These are phyloP conservation scores for Zingel zingel DNA, from an alignment of 2,113 vertebrate species.

Conservation along the genomic window DNA sequence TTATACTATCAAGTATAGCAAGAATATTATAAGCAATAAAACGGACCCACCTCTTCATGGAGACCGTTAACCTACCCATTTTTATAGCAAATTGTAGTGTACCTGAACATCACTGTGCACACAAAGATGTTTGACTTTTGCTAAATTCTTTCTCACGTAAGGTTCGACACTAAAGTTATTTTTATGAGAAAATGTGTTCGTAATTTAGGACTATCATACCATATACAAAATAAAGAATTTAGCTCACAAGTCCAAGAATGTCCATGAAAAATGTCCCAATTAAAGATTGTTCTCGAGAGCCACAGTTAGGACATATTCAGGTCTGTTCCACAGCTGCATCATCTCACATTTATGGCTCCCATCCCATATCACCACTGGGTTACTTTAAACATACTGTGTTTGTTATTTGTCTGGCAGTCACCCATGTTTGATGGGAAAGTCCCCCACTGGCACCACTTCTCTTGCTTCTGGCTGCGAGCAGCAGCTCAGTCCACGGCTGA, in stretches of 20 bases:
- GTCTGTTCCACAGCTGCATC: background rate
- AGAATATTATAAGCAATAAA: background rate
- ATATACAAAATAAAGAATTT: too few species aligned
- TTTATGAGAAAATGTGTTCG: background rate
- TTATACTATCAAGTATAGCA: background rate
- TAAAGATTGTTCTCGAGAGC: background rate
- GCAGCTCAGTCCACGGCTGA: constrained; percentile 86
- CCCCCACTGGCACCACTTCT: constrained; percentile 98
- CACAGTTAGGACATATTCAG: too few species aligned
- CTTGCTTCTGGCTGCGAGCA: constrained; percentile 96
- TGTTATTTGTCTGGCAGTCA: constrained; percentile 82
- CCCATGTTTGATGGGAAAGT: constrained; percentile 99
- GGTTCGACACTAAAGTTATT: too few species aligned
- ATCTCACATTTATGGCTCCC: background rate
- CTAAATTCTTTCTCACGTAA: too few species aligned
- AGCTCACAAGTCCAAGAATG: background rate
- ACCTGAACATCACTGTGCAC: too few species aligned
- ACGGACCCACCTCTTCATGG: background rate
- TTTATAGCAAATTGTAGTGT: too few species aligned
- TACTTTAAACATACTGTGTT: background rate
- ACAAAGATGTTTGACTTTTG: too few species aligned
- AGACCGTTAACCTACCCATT: too few species aligned
- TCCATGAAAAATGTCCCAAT: background rate
- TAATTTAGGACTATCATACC: background rate
- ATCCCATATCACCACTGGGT: background rate